These are phyloP conservation scores for Cyrtonyx montezumae DNA, from an alignment of 2,113 vertebrate genomes.

Conservation along the genomic window DNA sequence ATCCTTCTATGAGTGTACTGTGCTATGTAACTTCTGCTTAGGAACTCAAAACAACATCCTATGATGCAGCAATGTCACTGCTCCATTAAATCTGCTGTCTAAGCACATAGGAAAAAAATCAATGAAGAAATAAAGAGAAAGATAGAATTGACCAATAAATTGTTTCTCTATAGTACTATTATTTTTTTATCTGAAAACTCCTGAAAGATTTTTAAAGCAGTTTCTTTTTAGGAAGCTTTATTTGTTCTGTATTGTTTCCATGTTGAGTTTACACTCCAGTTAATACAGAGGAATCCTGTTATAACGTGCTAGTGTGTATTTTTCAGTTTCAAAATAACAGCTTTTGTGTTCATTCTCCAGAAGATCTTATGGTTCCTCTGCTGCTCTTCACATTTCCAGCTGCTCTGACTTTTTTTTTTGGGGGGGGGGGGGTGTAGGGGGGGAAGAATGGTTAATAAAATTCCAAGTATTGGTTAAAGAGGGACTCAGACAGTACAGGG, in stretches of 20 bases:
- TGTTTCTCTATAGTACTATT: neutral
- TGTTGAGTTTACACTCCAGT: neutral
- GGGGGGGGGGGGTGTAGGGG: too few species aligned
- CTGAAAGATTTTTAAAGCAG: neutral
- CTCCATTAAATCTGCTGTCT: neutral
- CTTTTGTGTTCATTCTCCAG: conserved; percentile 24
- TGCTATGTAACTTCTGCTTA: neutral
- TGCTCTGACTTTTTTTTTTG: neutral
- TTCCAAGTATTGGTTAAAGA: neutral
- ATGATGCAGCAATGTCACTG: neutral
- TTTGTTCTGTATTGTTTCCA: neutral
- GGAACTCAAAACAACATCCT: neutral
- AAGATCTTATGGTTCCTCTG: neutral
- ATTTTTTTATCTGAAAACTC: neutral
- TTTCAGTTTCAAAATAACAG: conserved; percentile 47
- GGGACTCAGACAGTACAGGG: neutral
- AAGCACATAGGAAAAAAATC: neutral
- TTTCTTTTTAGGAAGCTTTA: neutral
- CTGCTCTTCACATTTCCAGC: neutral
- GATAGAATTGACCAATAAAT: neutral
- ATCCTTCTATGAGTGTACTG: neutral
- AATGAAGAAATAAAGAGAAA: neutral
- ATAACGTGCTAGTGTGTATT: neutral
- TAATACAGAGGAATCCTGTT: conserved; percentile 21
- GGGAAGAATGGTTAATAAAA: conserved; percentile 35